These are phyloP conservation scores for Falco novaeseelandiae DNA, from an alignment of 2,797 vertebrate genomes.

Conservation along the genomic window DNA sequence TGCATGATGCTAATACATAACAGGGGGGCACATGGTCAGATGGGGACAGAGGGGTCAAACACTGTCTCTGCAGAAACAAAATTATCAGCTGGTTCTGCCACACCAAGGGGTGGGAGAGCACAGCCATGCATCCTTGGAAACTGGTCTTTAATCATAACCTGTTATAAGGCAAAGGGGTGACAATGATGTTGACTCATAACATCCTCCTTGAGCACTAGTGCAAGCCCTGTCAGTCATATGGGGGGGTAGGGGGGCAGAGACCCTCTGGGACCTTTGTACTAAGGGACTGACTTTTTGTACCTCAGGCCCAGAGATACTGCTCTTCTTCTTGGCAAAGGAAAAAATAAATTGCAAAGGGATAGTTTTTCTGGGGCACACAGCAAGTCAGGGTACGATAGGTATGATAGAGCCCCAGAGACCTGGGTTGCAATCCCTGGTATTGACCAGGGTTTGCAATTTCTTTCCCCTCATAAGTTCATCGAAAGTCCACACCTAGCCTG, in stretches of 20 bases:
- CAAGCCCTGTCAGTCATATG: accelerated
- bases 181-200: neutral
- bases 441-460: neutral
- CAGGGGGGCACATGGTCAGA: neutral
- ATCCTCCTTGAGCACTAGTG: neutral
- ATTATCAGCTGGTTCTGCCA: neutral
- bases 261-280: neutral
- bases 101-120: neutral
- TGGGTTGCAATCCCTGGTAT: accelerated
- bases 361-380: neutral
- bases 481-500: neutral
- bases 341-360: neutral
- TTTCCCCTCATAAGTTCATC: neutral
- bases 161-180: neutral
- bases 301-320: neutral
- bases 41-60: neutral
- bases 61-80: neutral
- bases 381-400: neutral
- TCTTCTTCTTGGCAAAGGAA: neutral
- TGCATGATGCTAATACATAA: neutral
- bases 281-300: neutral
- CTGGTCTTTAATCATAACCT: neutral
- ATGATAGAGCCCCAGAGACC: neutral
- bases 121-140: neutral
- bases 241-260: neutral